phyloP scores from a whole-genome alignment of 2,888 invertebrate genomes.

The Leptinotarsa rubiginosa region DNA sequence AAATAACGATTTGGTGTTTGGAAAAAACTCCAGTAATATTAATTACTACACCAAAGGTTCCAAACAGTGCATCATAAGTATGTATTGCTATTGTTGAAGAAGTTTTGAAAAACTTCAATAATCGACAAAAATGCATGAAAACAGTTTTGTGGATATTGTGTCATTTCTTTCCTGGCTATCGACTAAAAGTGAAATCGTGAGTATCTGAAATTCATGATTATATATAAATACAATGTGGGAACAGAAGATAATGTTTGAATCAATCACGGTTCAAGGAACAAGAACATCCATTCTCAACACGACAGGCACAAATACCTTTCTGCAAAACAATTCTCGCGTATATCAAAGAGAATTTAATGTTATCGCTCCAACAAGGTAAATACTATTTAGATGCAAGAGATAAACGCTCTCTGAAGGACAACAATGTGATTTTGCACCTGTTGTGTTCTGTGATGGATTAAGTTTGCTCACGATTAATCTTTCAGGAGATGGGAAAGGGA shows the following conservation, averaged over 20 bases:
- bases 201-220: too few relatives aligned
- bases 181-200: too few relatives aligned
- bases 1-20: too few relatives aligned
- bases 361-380: not conserved
- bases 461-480: constrained; percentile 5
- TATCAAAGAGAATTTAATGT: constrained; percentile 9
- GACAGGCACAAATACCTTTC: not conserved
- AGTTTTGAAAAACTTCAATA: too few relatives aligned
- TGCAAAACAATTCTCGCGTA: not conserved
- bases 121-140: too few relatives aligned
- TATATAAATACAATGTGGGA: not conserved
- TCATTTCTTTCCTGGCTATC: too few relatives aligned
- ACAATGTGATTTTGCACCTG: constrained; percentile 18
- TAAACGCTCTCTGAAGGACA: not conserved
- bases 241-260: not conserved
- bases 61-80: too few relatives aligned
- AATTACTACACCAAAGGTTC: too few relatives aligned
- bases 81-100: too few relatives aligned
- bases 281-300: not conserved
- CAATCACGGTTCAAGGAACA: not conserved
- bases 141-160: too few relatives aligned
- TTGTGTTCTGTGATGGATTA: constrained; percentile 12
- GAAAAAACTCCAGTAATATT: too few relatives aligned
- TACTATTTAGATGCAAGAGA: not conserved
- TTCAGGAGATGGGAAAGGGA: not conserved